Percentiles rank a stretch among this genome's conserved stretches.
Conservation (phyloP, 1,140 invertebrate species). For the Camponotus floridanus region DNA sequence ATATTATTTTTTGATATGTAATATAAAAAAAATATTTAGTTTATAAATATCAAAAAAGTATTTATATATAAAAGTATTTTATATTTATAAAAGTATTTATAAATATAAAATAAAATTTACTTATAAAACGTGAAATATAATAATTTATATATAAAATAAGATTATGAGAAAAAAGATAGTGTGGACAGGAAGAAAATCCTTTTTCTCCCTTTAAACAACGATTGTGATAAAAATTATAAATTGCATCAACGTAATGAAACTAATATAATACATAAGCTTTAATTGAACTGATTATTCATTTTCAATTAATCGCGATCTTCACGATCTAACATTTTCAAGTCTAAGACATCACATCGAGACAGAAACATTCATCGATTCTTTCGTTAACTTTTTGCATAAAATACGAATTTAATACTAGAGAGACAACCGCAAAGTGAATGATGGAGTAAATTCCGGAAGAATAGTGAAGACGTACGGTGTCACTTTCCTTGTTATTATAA, state of each 20-base stretch:
- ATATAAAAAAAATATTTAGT: neutral
- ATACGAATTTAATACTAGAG: neutral
- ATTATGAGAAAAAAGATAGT: neutral
- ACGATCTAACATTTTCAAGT: constrained; percentile 17
- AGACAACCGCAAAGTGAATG: neutral
- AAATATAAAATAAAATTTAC: constrained; percentile 9
- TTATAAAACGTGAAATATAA: neutral
- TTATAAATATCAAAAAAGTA: neutral
- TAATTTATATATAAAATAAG: constrained; percentile 3
- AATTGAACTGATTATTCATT: constrained; percentile 44
- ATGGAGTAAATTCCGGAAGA: constrained; percentile 50
- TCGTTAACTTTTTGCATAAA: constrained; percentile 36
- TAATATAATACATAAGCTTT: neutral
- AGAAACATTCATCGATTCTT: neutral
- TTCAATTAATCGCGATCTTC: constrained; percentile 15
- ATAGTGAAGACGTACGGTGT: constrained; percentile 56
- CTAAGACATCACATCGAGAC: neutral
- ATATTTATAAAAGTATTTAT: constrained; percentile 11
- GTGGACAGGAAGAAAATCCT: neutral
- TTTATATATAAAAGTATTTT: no score
- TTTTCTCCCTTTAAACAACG: neutral
- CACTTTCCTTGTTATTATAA: constrained; percentile 62
- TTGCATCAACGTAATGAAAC: neutral
- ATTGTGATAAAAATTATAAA: constrained; percentile 7
- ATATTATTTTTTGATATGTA: neutral